A percentile compares a stretch with the other conserved stretches of the same genome.
These are phyloP conservation scores for Penaeus japonicus DNA, from an alignment of 1,140 invertebrate species.

Conservation along the genomic window DNA sequence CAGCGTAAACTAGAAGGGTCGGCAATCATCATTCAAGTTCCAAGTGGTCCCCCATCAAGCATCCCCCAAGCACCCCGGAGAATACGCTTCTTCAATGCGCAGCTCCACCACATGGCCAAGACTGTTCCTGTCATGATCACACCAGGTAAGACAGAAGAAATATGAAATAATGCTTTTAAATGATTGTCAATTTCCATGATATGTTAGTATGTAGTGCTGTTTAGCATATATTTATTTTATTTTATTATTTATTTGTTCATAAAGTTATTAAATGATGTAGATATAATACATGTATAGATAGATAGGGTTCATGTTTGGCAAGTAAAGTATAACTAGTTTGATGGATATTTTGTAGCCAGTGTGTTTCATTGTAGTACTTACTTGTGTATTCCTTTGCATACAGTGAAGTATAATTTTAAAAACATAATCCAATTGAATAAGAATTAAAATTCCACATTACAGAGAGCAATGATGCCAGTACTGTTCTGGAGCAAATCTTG, in stretches of 20 bases:
- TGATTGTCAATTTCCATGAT: no score
- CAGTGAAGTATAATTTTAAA: not conserved
- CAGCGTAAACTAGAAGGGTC: slow-evolving; percentile 44
- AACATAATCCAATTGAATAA: not conserved
- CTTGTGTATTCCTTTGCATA: not conserved
- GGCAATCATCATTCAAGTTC: slow-evolving; percentile 39
- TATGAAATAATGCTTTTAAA: no score
- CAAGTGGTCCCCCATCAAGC: slow-evolving; percentile 35
- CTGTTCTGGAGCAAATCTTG: slow-evolving; percentile 36
- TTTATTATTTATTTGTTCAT: no score
- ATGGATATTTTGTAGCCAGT: no score
- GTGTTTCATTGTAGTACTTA: no score
- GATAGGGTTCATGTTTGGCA: no score
- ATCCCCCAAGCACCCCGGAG: slow-evolving; percentile 40
- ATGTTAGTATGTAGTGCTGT: no score
- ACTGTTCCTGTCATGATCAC: slow-evolving; percentile 46
- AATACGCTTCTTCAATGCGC: slow-evolving; percentile 46
- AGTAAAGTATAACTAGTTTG: no score
- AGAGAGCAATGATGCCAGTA: slow-evolving; percentile 28
- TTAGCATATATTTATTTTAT: no score
- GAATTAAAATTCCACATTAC: not conserved
- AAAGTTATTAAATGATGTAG: no score
- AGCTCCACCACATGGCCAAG: slow-evolving; percentile 50
- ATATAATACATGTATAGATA: no score
- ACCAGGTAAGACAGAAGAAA: not conserved